Conservation (phyloP, 2,113 vertebrate genomes). For the Pitta sordida region DNA sequence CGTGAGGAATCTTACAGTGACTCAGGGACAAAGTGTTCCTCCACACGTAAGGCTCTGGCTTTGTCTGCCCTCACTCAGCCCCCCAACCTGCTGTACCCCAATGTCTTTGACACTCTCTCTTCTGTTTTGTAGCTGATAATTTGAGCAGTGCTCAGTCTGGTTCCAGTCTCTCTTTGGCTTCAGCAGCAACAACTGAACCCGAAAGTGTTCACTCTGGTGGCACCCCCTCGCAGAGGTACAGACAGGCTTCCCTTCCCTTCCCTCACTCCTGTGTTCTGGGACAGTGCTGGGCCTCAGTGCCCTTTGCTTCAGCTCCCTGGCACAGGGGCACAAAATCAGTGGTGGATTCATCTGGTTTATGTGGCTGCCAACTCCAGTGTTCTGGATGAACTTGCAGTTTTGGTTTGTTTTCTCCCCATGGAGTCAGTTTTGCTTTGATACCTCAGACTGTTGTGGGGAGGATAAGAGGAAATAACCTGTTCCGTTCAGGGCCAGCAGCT, state of each 20-base stretch:
- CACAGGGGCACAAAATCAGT: background rate
- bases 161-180: conserved; percentile 92
- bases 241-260: rapidly evolving
- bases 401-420: background rate
- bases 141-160: conserved; percentile 87
- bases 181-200: conserved; percentile 84
- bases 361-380: background rate
- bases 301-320: background rate
- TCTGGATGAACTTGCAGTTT: background rate
- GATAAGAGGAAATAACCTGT: background rate
- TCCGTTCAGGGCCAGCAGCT: background rate
- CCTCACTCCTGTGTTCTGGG: background rate
- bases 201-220: conserved; percentile 89
- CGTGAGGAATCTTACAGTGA: conserved; percentile 83
- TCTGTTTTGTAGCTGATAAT: conserved; percentile 76
- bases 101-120: background rate
- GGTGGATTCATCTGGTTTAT: background rate
- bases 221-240: conserved; percentile 83
- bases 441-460: background rate
- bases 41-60: conserved; percentile 75
- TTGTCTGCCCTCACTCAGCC: background rate
- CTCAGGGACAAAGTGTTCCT: conserved; percentile 79
- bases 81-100: background rate
- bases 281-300: background rate
- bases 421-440: background rate